These are phyloP conservation scores for Aromia moschata DNA, from an alignment of 2,888 invertebrate genomes.

Conservation along the genomic window DNA sequence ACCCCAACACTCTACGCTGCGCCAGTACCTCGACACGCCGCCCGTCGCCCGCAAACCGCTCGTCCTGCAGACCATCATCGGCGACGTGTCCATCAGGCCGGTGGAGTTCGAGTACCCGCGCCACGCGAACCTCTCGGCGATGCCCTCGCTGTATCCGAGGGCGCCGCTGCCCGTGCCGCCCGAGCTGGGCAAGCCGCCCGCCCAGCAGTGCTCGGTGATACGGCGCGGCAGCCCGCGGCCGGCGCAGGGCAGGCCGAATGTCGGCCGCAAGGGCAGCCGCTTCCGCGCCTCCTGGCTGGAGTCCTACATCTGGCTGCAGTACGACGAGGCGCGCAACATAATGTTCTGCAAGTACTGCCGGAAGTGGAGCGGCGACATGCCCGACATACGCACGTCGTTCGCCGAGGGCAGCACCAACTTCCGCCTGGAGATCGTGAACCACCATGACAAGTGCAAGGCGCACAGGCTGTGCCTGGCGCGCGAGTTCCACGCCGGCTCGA, in stretches of 20 bases:
- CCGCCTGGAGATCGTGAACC: conserved; percentile 80
- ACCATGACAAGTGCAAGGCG: conserved; percentile 82
- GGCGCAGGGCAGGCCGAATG: conserved; percentile 27
- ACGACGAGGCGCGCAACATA: conserved; percentile 72
- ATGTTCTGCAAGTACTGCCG: conserved; percentile 81
- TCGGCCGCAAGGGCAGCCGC: conserved; percentile 68
- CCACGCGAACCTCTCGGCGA: conserved; percentile 30
- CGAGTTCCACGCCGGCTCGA: conserved; percentile 58
- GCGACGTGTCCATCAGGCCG: conserved; percentile 38
- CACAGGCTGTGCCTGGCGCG: conserved; percentile 73
- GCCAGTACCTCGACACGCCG: conserved; percentile 46
- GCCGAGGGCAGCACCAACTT: conserved; percentile 82
- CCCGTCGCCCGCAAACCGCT: conserved; percentile 29
- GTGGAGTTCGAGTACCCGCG: conserved; percentile 25
- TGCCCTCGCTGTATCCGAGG: conserved; percentile 43
- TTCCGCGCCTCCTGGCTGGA: conserved; percentile 76
- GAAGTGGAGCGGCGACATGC: conserved; percentile 75
- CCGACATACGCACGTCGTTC: conserved; percentile 80
- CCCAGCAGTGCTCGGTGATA: conserved; percentile 61
- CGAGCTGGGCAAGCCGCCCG: conserved; percentile 44
- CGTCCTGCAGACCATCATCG: conserved; percentile 39
- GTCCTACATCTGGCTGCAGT: conserved; percentile 77
- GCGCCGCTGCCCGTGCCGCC: conserved; percentile 50
- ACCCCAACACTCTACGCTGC: conserved; percentile 38
- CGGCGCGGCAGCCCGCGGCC: conserved; percentile 33